Evolutionary conservation across 1,140 invertebrate genomes (phyloP).

Genomic region (Drosophila saltans): DNA sequence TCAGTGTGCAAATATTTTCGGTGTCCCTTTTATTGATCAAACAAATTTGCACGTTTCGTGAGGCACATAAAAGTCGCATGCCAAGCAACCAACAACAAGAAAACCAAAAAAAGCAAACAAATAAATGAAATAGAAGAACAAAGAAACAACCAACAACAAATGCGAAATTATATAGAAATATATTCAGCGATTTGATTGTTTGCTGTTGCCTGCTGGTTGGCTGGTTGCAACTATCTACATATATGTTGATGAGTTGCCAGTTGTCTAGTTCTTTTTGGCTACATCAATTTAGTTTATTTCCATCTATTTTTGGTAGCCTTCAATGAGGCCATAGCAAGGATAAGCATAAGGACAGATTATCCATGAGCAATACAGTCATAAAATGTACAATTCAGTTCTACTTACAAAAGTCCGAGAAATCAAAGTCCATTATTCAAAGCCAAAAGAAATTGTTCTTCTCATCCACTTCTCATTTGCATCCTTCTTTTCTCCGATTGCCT

Average conservation of each 20-base stretch:
- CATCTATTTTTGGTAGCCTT: constrained; percentile 67
- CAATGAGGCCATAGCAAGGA: constrained; percentile 50
- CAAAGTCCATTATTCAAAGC: constrained; percentile 80
- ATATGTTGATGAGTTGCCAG: constrained; percentile 27
- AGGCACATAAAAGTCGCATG: constrained; percentile 59
- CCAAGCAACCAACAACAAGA: constrained; percentile 27
- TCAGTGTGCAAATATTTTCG: constrained; percentile 59
- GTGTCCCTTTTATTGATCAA: constrained; percentile 69
- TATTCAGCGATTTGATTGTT: constrained; percentile 51
- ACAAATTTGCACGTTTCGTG: constrained; percentile 62
- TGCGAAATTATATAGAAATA: constrained; percentile 50
- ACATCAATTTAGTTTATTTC: constrained; percentile 45
- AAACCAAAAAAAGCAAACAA: no score
- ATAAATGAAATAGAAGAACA: neutral
- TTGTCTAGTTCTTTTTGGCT: constrained; percentile 1
- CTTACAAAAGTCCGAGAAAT: constrained; percentile 71
- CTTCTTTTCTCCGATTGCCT: constrained; percentile 43
- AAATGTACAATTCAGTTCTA: constrained; percentile 35
- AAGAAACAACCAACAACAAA: neutral
- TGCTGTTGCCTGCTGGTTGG: constrained; percentile 20
- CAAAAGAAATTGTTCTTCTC: constrained; percentile 28
- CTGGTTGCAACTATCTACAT: constrained; percentile 10
- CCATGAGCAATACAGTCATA: neutral
- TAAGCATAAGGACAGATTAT: constrained; percentile 11
- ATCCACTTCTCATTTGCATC: constrained; percentile 41